Conservation (phyloP, 2,797 vertebrate species). For the Bryconaethiops microstoma region DNA sequence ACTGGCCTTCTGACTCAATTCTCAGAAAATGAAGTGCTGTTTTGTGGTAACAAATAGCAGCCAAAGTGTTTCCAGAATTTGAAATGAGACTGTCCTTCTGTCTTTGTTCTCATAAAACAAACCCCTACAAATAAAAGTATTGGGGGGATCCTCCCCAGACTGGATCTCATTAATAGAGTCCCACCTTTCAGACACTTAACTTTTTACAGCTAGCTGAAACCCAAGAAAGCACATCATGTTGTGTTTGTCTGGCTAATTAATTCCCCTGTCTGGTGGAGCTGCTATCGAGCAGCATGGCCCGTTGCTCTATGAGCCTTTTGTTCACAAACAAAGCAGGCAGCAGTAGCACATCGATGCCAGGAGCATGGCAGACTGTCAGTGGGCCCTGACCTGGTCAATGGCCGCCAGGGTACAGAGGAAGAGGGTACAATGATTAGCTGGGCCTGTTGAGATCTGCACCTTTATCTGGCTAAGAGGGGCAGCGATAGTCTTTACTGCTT, state of each 20-base stretch:
- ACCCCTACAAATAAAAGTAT: conserved; percentile 8
- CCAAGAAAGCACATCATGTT: conserved; percentile 27
- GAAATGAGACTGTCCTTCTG: conserved; percentile 13
- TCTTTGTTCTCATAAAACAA: conserved; percentile 16
- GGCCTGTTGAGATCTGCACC: conserved; percentile 18
- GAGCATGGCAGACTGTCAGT: conserved; percentile 21
- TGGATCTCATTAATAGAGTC: conserved; percentile 35
- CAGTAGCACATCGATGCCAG: conserved; percentile 31
- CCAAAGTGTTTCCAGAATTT: conserved; percentile 12
- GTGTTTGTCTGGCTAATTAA: conserved; percentile 50
- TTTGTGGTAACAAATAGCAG: conserved; percentile 22
- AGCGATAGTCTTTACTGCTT: conserved; percentile 14
- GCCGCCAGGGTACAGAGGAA: background rate
- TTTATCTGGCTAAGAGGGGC: conserved; percentile 37
- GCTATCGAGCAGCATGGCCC: conserved; percentile 19
- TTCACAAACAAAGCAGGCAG: conserved; percentile 35
- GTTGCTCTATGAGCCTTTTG: conserved; percentile 32
- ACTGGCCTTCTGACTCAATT: background rate
- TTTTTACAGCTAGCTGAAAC: conserved; percentile 32
- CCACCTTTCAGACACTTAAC: conserved; percentile 29
- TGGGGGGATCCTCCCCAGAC: conserved; percentile 5
- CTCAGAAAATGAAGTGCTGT: conserved; percentile 1
- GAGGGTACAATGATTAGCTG: conserved; percentile 3
- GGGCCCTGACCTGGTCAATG: conserved; percentile 19
- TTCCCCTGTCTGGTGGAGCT: conserved; percentile 31